Conservation (phyloP, 2,113 vertebrate species). For the Saimiri boliviensis region DNA sequence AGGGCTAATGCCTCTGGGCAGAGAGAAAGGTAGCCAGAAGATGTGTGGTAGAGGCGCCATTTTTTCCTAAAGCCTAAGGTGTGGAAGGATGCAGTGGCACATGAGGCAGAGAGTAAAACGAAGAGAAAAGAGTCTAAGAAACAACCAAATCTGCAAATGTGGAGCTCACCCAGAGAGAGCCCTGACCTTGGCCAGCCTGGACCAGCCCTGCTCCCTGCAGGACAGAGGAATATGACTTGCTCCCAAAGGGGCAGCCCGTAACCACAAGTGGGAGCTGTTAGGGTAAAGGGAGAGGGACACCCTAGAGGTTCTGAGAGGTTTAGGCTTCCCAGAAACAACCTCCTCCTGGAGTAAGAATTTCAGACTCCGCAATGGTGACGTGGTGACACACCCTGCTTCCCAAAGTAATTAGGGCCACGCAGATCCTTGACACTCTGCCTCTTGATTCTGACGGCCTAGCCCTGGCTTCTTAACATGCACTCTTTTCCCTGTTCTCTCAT, state of each 20-base stretch:
- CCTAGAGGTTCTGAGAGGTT: neutral
- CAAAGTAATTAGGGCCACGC: neutral
- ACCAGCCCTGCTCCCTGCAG: accelerated
- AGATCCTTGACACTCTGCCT: accelerated
- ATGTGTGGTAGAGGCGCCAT: neutral
- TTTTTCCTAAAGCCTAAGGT: accelerated
- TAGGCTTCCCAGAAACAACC: neutral
- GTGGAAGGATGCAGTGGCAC: neutral
- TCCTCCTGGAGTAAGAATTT: neutral
- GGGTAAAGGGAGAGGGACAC: neutral
- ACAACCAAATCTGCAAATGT: neutral
- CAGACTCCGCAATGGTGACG: neutral
- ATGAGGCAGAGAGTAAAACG: no score
- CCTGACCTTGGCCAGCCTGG: neutral
- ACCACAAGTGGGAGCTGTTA: neutral
- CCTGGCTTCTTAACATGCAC: neutral
- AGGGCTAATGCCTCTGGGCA: neutral
- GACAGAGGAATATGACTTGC: no score
- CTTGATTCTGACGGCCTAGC: neutral
- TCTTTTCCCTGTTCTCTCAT: constrained; percentile 28
- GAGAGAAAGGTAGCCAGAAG: neutral
- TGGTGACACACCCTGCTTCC: accelerated
- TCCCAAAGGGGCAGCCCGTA: neutral
- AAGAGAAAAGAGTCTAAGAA: neutral
- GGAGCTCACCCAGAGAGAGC: neutral